phyloP scores from a whole-genome alignment of 2,113 vertebrate genomes.

The Colinus virginianus region DNA sequence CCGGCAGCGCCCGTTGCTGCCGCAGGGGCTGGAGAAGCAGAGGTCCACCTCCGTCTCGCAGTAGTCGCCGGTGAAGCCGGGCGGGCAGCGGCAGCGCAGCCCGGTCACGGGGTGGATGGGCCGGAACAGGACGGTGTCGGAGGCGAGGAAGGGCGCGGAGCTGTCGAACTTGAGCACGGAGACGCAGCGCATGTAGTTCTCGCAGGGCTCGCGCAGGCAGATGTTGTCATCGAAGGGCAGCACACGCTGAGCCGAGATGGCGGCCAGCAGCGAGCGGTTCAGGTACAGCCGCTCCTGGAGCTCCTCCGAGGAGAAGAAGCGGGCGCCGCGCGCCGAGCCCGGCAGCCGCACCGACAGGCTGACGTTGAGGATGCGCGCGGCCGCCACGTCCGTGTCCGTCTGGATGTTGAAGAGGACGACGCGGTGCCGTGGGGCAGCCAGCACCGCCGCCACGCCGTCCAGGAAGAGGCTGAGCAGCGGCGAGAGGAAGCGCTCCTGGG shows the following conservation, averaged over 20 bases:
- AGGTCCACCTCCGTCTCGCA: constrained; percentile 97
- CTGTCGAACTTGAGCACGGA: constrained; percentile 95
- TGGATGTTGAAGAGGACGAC: constrained; percentile 95
- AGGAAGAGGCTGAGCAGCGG: constrained; percentile 90
- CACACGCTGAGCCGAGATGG: constrained; percentile 89
- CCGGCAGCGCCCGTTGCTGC: constrained; percentile 85
- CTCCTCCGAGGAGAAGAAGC: constrained; percentile 91
- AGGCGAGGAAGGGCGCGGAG: constrained; percentile 92
- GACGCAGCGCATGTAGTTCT: constrained; percentile 99
- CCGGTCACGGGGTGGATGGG: constrained; percentile 95
- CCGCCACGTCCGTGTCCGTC: constrained; percentile 89
- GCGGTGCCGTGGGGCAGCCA: constrained; percentile 85
- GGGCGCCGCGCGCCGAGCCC: background rate
- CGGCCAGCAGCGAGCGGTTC: constrained; percentile 90
- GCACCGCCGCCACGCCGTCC: constrained; percentile 89
- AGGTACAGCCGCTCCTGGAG: constrained; percentile 95
- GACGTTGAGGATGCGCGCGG: constrained; percentile 92
- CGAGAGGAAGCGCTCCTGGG: constrained; percentile 93
- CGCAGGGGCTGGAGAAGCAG: constrained; percentile 95
- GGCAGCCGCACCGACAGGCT: constrained; percentile 90
- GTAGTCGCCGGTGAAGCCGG: constrained; percentile 94
- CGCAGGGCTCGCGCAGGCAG: constrained; percentile 94
- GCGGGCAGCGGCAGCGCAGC: constrained; percentile 91
- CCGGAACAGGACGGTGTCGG: constrained; percentile 93
- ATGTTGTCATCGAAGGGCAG: constrained; percentile 98